Conservation (phyloP, 2,888 invertebrate species). For the Ornithoptera priamus region DNA sequence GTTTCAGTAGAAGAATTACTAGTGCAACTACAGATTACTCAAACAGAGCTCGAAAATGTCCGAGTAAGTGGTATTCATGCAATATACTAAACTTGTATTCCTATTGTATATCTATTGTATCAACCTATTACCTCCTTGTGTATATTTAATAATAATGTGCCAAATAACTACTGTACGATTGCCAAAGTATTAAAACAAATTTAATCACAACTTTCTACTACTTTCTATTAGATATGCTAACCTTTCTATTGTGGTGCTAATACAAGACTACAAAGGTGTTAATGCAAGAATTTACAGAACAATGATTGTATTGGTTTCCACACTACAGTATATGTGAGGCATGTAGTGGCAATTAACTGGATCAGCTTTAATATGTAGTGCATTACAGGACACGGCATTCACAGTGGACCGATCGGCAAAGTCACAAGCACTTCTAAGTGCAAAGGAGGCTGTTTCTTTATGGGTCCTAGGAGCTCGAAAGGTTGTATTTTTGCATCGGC, state of each 20-base stretch:
- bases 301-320: conserved; percentile 16
- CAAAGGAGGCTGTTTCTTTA: conserved; percentile 96
- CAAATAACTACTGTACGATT: conserved; percentile 12
- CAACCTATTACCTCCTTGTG: not conserved
- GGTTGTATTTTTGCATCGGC: conserved; percentile 81
- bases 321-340: conserved; percentile 53
- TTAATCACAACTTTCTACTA: conserved; percentile 19
- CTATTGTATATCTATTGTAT: not conserved
- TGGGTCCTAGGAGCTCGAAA: conserved; percentile 96
- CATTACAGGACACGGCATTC: conserved; percentile 86
- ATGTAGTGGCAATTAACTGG: conserved; percentile 74
- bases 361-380: conserved; percentile 76
- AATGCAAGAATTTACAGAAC: not conserved
- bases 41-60: conserved; percentile 92
- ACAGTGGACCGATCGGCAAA: conserved; percentile 83
- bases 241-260: conserved; percentile 33
- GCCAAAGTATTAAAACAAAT: conserved; percentile 24
- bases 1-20: conserved; percentile 90
- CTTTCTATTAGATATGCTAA: conserved; percentile 32
- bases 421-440: conserved; percentile 92
- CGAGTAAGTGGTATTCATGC: conserved; percentile 81
- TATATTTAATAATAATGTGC: conserved; percentile 1
- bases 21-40: conserved; percentile 90
- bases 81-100: conserved; percentile 5
- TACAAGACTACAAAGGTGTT: conserved; percentile 1